A percentile compares a stretch with the other conserved stretches of the same genome.
phyloP scores from a whole-genome alignment of 2,888 invertebrate species.

The Phorcus lineatus region DNA sequence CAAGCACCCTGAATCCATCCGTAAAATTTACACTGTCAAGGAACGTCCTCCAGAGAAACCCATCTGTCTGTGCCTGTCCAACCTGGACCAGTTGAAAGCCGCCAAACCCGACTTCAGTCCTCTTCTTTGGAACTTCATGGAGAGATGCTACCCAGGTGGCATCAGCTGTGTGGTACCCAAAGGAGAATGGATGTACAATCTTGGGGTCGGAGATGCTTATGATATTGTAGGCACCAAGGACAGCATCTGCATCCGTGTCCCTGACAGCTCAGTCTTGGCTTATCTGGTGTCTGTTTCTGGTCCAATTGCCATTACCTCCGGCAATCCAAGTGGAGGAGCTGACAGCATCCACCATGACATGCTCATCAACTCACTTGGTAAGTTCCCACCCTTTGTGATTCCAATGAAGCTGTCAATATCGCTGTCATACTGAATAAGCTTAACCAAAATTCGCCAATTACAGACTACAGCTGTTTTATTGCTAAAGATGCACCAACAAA shows the following conservation, averaged over 20 bases:
- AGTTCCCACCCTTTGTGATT: neutral
- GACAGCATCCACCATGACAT: constrained; percentile 60
- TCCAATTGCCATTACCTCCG: constrained; percentile 57
- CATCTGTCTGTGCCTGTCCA: constrained; percentile 60
- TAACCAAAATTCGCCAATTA: no score
- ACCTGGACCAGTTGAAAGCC: constrained; percentile 51
- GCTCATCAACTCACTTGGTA: constrained; percentile 55
- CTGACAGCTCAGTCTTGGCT: constrained; percentile 55
- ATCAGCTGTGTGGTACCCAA: constrained; percentile 60
- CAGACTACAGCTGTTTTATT: no score
- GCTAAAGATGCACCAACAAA: no score
- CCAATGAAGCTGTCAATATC: neutral
- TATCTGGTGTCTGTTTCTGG: constrained; percentile 55
- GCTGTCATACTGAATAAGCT: no score
- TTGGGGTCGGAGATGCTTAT: constrained; percentile 47
- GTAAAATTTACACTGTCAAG: constrained; percentile 54
- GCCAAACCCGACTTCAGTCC: constrained; percentile 52
- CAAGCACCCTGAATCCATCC: constrained; percentile 52
- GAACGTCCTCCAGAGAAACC: constrained; percentile 58
- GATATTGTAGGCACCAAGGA: constrained; percentile 49
- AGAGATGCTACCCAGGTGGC: constrained; percentile 55
- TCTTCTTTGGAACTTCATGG: constrained; percentile 58
- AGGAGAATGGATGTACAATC: constrained; percentile 51
- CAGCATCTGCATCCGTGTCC: constrained; percentile 56
- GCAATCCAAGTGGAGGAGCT: constrained; percentile 57